Conservation (phyloP, 1,140 invertebrate genomes). For the Aphelenchoides fujianensis region DNA sequence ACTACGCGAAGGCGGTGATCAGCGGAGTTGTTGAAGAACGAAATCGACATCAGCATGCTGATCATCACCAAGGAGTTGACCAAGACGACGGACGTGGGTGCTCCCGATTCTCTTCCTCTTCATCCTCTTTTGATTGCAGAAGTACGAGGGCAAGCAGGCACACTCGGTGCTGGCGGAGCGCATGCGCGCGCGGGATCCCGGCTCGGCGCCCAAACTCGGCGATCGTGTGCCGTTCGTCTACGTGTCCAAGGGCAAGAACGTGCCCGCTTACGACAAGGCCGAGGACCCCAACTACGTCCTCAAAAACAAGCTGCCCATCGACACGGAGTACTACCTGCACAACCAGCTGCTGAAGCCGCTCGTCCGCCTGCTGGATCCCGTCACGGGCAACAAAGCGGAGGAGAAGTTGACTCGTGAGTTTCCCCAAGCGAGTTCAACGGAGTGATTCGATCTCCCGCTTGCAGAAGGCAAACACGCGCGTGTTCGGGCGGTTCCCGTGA, state of each 20-base stretch:
- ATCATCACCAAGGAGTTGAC: conserved; percentile 95
- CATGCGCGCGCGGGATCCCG: conserved; percentile 94
- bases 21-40: conserved; percentile 91
- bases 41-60: conserved; percentile 94
- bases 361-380: conserved; percentile 93
- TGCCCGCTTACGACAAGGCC: conserved; percentile 79
- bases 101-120: too few species aligned
- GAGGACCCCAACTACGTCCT: conserved; percentile 95
- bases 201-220: conserved; percentile 94
- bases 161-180: conserved; percentile 89
- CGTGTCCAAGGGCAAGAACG: conserved; percentile 82
- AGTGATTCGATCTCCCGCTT: too few species aligned
- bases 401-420: conserved; percentile 74
- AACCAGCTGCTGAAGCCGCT: conserved; percentile 97
- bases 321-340: conserved; percentile 93
- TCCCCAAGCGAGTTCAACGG: too few species aligned
- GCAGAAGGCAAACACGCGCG: conserved; percentile 17
- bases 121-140: too few species aligned
- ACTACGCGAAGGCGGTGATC: conserved; percentile 79
- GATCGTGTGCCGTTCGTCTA: conserved; percentile 98
- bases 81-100: too few species aligned
- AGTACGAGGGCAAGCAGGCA: conserved; percentile 92
- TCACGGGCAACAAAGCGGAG: conserved; percentile 90
- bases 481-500: background rate
- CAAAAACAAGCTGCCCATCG: conserved; percentile 96